Conservation (phyloP, 2,888 invertebrate species). For the Dichetophora obliterata region DNA sequence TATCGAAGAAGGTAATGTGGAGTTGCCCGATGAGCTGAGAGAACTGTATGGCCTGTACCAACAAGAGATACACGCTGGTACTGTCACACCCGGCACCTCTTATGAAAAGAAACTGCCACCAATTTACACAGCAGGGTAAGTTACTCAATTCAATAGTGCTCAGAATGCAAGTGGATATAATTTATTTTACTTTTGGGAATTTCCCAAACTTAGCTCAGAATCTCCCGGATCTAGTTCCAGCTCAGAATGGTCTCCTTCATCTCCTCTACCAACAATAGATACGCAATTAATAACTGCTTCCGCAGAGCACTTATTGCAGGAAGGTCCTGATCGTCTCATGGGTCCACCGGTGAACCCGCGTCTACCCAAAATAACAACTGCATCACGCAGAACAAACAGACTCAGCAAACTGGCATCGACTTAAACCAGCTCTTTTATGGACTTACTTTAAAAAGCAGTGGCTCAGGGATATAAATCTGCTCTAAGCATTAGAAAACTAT, state of each 20-base stretch:
- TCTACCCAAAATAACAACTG: constrained; percentile 59
- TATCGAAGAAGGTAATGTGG: constrained; percentile 83
- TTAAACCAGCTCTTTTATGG: neutral
- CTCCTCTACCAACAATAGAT: constrained; percentile 63
- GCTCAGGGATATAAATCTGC: constrained; percentile 48
- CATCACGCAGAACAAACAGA: constrained; percentile 30
- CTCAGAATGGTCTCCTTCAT: constrained; percentile 69
- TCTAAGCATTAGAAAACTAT: constrained; percentile 15
- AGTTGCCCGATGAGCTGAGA: constrained; percentile 80
- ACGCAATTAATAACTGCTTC: constrained; percentile 48
- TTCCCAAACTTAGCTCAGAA: constrained; percentile 58
- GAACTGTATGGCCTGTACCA: constrained; percentile 87
- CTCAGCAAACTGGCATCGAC: constrained; percentile 37
- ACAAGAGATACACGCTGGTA: constrained; percentile 88
- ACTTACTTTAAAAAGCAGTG: constrained; percentile 29
- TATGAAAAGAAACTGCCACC: constrained; percentile 69
- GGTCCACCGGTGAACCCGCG: constrained; percentile 67
- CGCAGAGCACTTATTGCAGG: constrained; percentile 48
- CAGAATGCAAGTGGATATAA: no score
- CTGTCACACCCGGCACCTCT: constrained; percentile 68
- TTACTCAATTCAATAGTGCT: neutral
- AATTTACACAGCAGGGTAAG: constrained; percentile 68
- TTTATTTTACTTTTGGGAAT: neutral
- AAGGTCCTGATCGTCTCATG: constrained; percentile 66
- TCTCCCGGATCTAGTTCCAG: constrained; percentile 69